Evolutionary conservation across 2,797 vertebrate species (phyloP).

Genomic region (Ciconia nigra): DNA sequence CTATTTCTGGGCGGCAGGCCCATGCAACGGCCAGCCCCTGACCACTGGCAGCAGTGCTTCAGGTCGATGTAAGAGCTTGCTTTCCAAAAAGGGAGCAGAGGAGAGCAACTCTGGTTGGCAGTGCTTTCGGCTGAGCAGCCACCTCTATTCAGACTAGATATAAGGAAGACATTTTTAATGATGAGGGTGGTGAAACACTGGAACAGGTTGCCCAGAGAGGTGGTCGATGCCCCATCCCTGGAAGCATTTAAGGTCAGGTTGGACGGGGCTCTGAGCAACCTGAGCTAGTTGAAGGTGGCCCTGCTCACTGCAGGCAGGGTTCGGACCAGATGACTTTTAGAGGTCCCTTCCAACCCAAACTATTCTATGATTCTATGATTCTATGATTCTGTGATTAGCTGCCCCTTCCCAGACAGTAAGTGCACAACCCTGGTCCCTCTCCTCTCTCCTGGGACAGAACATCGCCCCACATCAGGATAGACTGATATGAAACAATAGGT

Average conservation of each 20-base stretch:
- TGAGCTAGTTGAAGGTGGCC: neutral
- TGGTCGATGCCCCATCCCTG: neutral
- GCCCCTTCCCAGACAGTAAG: neutral
- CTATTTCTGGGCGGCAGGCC: neutral
- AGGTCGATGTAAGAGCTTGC: neutral
- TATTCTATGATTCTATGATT: too few species aligned
- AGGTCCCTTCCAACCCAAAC: neutral
- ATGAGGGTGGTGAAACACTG: neutral
- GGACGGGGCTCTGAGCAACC: neutral
- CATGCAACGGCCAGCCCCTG: accelerated
- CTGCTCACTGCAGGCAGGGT: too few species aligned
- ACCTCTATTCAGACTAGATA: neutral
- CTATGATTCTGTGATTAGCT: neutral
- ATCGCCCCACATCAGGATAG: neutral
- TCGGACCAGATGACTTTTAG: neutral
- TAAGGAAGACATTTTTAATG: neutral
- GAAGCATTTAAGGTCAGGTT: neutral
- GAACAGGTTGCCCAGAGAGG: neutral
- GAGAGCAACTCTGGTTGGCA: neutral
- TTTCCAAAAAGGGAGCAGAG: neutral
- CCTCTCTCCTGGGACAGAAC: neutral
- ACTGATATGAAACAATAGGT: neutral
- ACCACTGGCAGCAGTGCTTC: neutral
- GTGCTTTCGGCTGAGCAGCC: neutral
- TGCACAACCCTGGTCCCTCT: neutral